Evolutionary conservation across 1,140 invertebrate genomes (phyloP).

Genomic region (Drosophila elegans): DNA sequence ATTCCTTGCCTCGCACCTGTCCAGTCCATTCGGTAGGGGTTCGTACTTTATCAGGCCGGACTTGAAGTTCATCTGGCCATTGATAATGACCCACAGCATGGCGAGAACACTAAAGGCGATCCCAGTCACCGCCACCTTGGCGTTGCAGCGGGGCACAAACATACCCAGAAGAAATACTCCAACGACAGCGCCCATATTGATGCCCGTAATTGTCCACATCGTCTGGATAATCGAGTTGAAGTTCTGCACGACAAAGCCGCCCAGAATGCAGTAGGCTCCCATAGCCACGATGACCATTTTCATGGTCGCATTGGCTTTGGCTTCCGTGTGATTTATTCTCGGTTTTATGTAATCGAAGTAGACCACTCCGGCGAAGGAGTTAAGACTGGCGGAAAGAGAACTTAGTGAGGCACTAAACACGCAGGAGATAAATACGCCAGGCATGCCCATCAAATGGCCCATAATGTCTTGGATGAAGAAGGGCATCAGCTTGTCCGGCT

Average conservation of each 20-base stretch:
- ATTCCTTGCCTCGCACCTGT: conserved; percentile 86
- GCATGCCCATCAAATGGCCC: conserved; percentile 86
- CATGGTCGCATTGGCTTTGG: conserved; percentile 87
- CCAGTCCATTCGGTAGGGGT: conserved; percentile 86
- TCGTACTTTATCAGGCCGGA: conserved; percentile 86
- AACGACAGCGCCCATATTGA: conserved; percentile 89
- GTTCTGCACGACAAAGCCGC: conserved; percentile 88
- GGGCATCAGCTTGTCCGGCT: conserved; percentile 86
- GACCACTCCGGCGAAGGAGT: conserved; percentile 91
- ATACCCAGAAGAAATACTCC: conserved; percentile 91
- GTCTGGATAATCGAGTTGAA: conserved; percentile 88
- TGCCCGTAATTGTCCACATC: conserved; percentile 87
- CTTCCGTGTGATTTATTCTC: conserved; percentile 86
- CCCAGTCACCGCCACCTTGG: conserved; percentile 89
- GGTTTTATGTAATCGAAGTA: conserved; percentile 91
- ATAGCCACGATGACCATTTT: conserved; percentile 87
- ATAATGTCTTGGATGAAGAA: conserved; percentile 89
- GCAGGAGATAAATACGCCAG: conserved; percentile 89
- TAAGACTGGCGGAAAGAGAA: conserved; percentile 90
- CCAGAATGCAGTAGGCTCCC: conserved; percentile 86
- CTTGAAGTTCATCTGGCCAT: conserved; percentile 89
- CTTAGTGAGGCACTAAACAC: conserved; percentile 90
- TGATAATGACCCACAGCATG: conserved; percentile 92
- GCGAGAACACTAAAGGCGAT: conserved; percentile 88
- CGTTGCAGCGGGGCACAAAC: conserved; percentile 89